phyloP scores from a whole-genome alignment of 2,113 vertebrate genomes.

The Ardeotis arabs region DNA sequence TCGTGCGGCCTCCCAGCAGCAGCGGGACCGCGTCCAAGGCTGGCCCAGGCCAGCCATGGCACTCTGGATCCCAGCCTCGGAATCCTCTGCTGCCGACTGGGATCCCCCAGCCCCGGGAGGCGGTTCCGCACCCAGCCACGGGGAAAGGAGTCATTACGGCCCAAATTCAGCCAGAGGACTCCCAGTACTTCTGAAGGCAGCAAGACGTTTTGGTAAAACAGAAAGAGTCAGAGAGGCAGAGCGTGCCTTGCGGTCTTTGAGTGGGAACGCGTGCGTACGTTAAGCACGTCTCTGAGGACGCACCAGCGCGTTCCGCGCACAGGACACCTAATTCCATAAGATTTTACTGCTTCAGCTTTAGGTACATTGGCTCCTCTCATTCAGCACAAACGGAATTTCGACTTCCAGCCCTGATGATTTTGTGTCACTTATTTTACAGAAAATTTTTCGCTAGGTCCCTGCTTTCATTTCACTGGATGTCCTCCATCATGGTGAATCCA shows the following conservation, averaged over 20 bases:
- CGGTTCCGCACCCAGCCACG: too few species aligned
- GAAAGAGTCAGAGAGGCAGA: neutral
- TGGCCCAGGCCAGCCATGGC: too few species aligned
- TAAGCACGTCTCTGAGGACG: neutral
- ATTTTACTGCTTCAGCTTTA: neutral
- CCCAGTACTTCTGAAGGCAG: neutral
- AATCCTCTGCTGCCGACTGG: too few species aligned
- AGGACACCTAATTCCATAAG: rapidly evolving
- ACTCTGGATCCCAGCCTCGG: too few species aligned
- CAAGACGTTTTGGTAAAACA: neutral
- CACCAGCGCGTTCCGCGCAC: neutral
- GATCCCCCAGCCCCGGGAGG: neutral
- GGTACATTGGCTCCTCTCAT: neutral
- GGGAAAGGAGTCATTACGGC: neutral
- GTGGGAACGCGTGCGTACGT: rapidly evolving
- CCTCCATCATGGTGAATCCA: too few species aligned
- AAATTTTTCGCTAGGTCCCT: neutral
- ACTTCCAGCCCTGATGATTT: neutral
- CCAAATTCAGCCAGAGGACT: neutral
- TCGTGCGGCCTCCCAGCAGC: too few species aligned
- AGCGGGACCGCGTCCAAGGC: too few species aligned
- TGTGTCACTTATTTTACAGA: neutral
- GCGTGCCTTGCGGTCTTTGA: neutral
- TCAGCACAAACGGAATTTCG: neutral
- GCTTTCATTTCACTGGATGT: too few species aligned